Conservation (phyloP, 2,113 vertebrate species). For the Lutjanus erythropterus region DNA sequence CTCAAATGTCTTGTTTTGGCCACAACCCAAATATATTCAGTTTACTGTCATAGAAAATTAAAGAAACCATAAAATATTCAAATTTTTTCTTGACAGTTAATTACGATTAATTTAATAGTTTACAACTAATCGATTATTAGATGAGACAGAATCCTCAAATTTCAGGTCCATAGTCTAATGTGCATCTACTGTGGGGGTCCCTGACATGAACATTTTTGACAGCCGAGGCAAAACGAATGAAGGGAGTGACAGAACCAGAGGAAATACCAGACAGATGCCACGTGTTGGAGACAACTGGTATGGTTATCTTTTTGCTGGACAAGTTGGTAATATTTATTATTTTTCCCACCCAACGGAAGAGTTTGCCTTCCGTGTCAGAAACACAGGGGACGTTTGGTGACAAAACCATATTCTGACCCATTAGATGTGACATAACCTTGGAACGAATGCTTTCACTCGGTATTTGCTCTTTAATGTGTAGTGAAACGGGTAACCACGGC, state of each 20-base stretch:
- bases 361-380: conserved; percentile 18
- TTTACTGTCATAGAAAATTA: no score
- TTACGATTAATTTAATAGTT: no score
- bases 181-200: no score
- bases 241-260: conserved; percentile 27
- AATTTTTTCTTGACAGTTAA: no score
- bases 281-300: background rate
- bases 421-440: conserved; percentile 9
- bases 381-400: conserved; percentile 11
- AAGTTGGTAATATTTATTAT: background rate
- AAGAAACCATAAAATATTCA: no score
- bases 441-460: conserved; percentile 4
- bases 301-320: conserved; percentile 1
- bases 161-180: no score
- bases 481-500: conserved; percentile 66
- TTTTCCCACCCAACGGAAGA: conserved; percentile 10
- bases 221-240: background rate
- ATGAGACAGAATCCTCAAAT: no score
- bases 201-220: no score
- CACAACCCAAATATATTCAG: no score
- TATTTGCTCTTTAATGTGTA: conserved; percentile 43
- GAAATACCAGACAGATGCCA: conserved; percentile 12
- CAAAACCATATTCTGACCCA: background rate
- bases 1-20: no score
- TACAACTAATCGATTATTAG: no score